phyloP scores from a whole-genome alignment of 2,113 vertebrate species.

The Stigmatopora nigra region DNA sequence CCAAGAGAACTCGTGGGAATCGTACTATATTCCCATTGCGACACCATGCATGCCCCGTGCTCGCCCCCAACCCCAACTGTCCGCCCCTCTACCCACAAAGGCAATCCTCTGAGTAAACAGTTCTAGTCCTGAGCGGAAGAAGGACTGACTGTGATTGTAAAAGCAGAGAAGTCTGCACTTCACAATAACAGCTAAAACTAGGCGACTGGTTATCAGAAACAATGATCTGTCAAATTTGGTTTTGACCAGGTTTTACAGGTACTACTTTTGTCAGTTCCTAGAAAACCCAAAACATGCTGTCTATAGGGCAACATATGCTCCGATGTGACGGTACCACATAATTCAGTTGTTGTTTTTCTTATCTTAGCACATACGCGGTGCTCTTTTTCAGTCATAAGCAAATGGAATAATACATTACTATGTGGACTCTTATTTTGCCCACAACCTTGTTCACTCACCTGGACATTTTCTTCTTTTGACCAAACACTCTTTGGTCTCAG shows the following conservation, averaged over 20 bases:
- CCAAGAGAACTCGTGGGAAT: conserved; percentile 48
- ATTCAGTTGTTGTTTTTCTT: not conserved
- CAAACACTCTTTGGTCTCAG: conserved; percentile 84
- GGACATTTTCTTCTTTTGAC: conserved; percentile 85
- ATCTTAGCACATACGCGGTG: not conserved
- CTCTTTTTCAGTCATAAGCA: too few relatives aligned
- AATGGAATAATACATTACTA: too few relatives aligned
- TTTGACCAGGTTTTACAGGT: not conserved
- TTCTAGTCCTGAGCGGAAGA: conserved; percentile 58
- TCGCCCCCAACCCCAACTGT: conserved; percentile 32
- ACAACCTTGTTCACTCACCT: conserved; percentile 65
- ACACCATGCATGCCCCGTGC: conserved; percentile 50
- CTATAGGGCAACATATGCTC: too few relatives aligned
- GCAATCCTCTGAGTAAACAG: conserved; percentile 65
- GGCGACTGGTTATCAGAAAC: conserved; percentile 15
- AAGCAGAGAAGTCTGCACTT: conserved; percentile 54
- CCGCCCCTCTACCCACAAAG: conserved; percentile 56
- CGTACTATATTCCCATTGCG: conserved; percentile 52
- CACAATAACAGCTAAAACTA: conserved; percentile 30
- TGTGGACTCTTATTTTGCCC: not conserved
- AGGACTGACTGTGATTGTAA: conserved; percentile 50
- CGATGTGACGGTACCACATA: too few relatives aligned
- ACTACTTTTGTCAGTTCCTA: too few relatives aligned
- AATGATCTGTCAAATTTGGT: not conserved
- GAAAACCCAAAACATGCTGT: too few relatives aligned